Conservation (phyloP, 2,888 invertebrate species). For the Cryptocephalus primarius region DNA sequence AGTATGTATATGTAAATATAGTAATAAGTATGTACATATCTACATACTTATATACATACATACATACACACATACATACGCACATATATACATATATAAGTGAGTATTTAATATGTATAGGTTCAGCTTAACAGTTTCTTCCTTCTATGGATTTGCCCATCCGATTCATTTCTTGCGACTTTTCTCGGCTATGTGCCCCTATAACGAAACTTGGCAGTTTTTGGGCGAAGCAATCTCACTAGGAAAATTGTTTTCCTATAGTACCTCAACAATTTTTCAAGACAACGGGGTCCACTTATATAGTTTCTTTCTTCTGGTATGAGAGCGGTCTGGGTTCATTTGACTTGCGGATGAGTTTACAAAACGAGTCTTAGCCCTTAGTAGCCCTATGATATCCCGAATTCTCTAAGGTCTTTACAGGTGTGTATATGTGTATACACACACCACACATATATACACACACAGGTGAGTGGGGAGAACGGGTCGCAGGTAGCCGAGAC, state of each 20-base stretch:
- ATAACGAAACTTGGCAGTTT: too few relatives aligned
- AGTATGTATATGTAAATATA: too few relatives aligned
- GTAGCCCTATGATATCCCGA: conserved; percentile 16
- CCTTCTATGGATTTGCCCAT: too few relatives aligned
- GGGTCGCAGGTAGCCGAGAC: conserved; percentile 27
- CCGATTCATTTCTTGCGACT: too few relatives aligned
- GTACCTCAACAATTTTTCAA: too few relatives aligned
- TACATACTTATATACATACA: not conserved
- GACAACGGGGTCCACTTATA: too few relatives aligned
- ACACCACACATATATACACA: not conserved
- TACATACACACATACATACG: not conserved
- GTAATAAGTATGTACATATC: not conserved
- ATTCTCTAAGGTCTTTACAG: conserved; percentile 11
- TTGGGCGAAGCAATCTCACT: too few relatives aligned
- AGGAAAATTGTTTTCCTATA: too few relatives aligned
- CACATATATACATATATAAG: not conserved
- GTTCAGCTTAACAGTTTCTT: too few relatives aligned
- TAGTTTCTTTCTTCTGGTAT: too few relatives aligned
- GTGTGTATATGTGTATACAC: not conserved
- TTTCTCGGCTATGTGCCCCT: too few relatives aligned
- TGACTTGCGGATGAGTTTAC: not conserved
- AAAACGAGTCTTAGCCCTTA: conserved; percentile 1
- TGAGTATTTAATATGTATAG: not conserved
- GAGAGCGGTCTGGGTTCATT: too few relatives aligned
- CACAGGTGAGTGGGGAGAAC: conserved; percentile 19